Conservation (phyloP, 2,888 invertebrate species). For the Caenorhabditis doughertyi region DNA sequence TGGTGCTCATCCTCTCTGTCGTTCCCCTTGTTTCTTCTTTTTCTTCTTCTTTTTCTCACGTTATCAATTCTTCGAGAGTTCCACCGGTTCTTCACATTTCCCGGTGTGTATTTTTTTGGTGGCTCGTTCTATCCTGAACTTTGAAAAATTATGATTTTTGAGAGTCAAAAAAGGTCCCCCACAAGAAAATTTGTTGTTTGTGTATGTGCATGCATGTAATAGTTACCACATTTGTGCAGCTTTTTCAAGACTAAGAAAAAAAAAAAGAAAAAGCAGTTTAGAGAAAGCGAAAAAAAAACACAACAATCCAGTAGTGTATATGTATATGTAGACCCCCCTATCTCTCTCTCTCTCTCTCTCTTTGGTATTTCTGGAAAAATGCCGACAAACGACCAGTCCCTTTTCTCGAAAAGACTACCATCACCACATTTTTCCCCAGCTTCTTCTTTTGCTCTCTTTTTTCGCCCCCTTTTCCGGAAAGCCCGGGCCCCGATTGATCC, state of each 20-base stretch:
- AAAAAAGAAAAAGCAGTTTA: slow-evolving; percentile 25
- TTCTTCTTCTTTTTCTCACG: slow-evolving; percentile 8
- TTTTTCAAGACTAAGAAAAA: too few species aligned
- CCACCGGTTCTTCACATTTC: too few species aligned
- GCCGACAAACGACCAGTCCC: too few species aligned
- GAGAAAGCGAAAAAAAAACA: background rate
- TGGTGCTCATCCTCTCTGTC: slow-evolving; percentile 17
- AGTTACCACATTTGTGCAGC: too few species aligned
- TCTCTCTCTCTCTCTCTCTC: background rate
- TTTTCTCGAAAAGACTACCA: slow-evolving; percentile 33
- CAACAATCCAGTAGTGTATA: slow-evolving; percentile 40
- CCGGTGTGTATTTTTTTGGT: too few species aligned
- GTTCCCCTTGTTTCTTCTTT: background rate
- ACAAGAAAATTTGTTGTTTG: too few species aligned
- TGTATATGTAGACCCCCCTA: slow-evolving; percentile 26
- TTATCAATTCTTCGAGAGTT: slow-evolving; percentile 26
- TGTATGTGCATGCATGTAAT: too few species aligned
- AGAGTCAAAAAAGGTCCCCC: too few species aligned
- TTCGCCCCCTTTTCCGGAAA: slow-evolving; percentile 16
- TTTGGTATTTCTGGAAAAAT: slow-evolving; percentile 51
- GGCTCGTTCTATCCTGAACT: too few species aligned
- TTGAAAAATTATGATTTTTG: too few species aligned
- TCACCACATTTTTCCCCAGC: slow-evolving; percentile 19
- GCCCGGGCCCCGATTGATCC: slow-evolving; percentile 34
- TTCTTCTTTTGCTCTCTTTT: slow-evolving; percentile 15